Evolutionary conservation across 2,888 invertebrate genomes (phyloP).

Genomic region (Limnephilus rhombicus): DNA sequence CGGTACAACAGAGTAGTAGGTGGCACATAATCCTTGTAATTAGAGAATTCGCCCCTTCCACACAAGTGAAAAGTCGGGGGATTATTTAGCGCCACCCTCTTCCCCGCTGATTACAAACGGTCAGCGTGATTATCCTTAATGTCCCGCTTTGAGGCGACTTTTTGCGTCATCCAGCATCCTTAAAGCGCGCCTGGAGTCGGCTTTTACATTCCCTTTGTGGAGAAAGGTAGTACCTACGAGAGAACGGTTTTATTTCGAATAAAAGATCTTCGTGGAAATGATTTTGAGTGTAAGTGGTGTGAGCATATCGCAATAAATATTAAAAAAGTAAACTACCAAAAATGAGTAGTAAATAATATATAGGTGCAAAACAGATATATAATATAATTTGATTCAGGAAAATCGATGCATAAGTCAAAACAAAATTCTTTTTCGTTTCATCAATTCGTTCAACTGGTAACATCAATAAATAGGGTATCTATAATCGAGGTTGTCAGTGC

Average conservation of each 20-base stretch:
- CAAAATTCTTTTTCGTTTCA: too few relatives aligned
- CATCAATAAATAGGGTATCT: too few relatives aligned
- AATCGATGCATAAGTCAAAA: too few relatives aligned
- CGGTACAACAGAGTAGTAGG: neutral
- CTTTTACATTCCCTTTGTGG: neutral
- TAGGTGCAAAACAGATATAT: too few relatives aligned
- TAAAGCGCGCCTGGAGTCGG: neutral
- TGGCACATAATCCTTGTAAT: slow-evolving; percentile 1
- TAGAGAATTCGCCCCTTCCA: neutral
- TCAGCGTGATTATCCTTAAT: slow-evolving; percentile 32
- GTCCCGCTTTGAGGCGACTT: slow-evolving; percentile 16
- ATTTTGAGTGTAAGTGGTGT: neutral
- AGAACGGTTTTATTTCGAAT: neutral
- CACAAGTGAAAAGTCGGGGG: neutral
- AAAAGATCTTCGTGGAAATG: neutral
- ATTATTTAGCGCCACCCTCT: neutral
- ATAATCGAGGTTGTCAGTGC: too few relatives aligned
- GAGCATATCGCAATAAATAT: too few relatives aligned
- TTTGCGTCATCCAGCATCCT: neutral
- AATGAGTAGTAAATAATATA: too few relatives aligned
- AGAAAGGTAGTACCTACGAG: neutral
- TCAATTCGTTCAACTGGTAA: too few relatives aligned
- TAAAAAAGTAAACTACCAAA: too few relatives aligned
- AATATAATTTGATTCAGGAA: too few relatives aligned
- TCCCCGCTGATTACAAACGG: slow-evolving; percentile 20